phyloP scores from a whole-genome alignment of 2,113 vertebrate genomes.

The Eurystomus gularis region DNA sequence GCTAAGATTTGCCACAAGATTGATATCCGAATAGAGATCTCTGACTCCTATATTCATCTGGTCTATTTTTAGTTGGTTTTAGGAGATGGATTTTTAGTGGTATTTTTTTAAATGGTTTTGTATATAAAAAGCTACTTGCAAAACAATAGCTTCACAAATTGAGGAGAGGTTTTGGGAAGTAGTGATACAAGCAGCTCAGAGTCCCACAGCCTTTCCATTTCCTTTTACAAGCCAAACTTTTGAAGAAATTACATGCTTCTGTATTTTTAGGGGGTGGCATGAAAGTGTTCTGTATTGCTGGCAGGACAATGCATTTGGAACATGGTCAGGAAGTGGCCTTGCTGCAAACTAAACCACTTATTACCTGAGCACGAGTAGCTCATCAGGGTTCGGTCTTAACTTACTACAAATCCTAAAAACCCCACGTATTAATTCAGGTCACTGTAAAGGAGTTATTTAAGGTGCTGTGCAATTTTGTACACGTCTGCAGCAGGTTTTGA shows the following conservation, averaged over 20 bases:
- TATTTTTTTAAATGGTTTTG: neutral
- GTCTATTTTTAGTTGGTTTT: neutral
- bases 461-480: neutral
- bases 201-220: neutral
- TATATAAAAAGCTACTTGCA: neutral
- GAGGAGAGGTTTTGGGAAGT: neutral
- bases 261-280: neutral
- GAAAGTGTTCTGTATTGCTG: neutral
- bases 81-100: neutral
- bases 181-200: neutral
- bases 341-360: neutral
- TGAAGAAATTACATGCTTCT: neutral
- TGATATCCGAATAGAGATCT: constrained; percentile 9
- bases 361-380: neutral
- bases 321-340: neutral
- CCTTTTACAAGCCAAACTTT: neutral
- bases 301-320: neutral
- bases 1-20: constrained; percentile 12
- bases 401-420: neutral
- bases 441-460: neutral
- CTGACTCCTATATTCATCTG: neutral
- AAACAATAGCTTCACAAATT: neutral
- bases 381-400: neutral
- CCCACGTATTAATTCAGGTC: neutral
- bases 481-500: neutral